phyloP scores from a whole-genome alignment of 2,888 invertebrate genomes.

The Pheosia gnoma region DNA sequence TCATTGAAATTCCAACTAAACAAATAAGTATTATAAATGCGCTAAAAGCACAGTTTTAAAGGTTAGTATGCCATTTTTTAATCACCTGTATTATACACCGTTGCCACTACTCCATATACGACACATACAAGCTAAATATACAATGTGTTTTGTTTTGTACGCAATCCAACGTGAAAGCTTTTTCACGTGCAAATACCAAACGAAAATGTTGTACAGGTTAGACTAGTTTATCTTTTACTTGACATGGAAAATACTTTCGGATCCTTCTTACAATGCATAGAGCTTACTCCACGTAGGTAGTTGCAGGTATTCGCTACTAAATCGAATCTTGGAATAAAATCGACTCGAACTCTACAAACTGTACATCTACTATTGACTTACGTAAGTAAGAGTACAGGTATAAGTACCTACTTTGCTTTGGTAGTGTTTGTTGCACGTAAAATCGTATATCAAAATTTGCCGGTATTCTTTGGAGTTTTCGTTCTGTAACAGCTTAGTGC shows the following conservation, averaged over 20 bases:
- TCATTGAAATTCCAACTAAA: too few species aligned
- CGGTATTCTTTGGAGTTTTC: slow-evolving; percentile 43
- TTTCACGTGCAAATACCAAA: slow-evolving; percentile 2
- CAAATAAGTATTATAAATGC: too few species aligned
- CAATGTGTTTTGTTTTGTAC: background rate
- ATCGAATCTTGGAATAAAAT: background rate
- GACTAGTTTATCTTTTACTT: slow-evolving; percentile 4
- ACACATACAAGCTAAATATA: background rate
- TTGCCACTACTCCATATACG: slow-evolving; percentile 25
- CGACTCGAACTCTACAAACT: background rate
- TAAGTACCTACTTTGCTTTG: background rate
- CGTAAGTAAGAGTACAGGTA: background rate
- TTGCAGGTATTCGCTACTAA: background rate
- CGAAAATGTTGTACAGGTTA: background rate
- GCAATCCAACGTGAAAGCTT: slow-evolving; percentile 1
- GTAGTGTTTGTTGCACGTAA: slow-evolving; percentile 8
- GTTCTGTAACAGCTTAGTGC: slow-evolving; percentile 38
- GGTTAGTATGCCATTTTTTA: too few species aligned
- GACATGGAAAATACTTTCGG: slow-evolving; percentile 4
- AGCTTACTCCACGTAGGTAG: background rate
- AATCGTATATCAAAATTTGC: slow-evolving; percentile 46
- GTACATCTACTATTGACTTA: background rate
- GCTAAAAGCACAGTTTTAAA: too few species aligned
- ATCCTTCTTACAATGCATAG: background rate
- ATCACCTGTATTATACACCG: slow-evolving; percentile 33